Evolutionary conservation across 2,888 invertebrate genomes (phyloP).

Genomic region (Alsophila aescularia): DNA sequence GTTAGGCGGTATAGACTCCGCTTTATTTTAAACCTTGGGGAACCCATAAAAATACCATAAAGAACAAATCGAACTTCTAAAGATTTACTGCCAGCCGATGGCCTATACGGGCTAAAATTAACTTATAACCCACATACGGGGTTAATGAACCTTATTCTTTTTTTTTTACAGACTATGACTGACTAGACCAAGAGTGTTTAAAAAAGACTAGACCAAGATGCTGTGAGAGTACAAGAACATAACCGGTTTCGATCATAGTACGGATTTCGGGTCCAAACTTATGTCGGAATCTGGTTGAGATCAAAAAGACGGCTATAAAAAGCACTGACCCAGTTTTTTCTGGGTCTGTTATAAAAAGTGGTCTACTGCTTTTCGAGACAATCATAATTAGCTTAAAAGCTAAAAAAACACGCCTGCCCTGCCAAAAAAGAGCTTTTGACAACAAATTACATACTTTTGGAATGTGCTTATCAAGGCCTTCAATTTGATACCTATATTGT

Average conservation of each 20-base stretch:
- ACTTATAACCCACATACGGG: slow-evolving; percentile 47
- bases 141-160: slow-evolving; percentile 41
- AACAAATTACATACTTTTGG: no score
- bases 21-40: no score
- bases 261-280: background rate
- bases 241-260: slow-evolving; percentile 6
- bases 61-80: slow-evolving; percentile 28
- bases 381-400: no score
- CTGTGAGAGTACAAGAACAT: slow-evolving; percentile 9
- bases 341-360: no score
- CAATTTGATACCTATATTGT: no score
- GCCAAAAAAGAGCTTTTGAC: no score
- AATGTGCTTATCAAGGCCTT: no score
- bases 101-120: slow-evolving; percentile 45
- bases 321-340: no score
- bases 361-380: no score
- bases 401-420: no score
- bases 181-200: no score
- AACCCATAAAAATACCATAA: slow-evolving; percentile 17
- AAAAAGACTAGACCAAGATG: slow-evolving; percentile 29
- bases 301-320: background rate
- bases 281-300: background rate
- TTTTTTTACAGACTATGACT: slow-evolving; percentile 28
- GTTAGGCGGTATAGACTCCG: no score
- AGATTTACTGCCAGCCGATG: slow-evolving; percentile 35